Base-by-base conservation (phyloP, 2,888 invertebrate species). In the Anorthoa munda region DNA sequence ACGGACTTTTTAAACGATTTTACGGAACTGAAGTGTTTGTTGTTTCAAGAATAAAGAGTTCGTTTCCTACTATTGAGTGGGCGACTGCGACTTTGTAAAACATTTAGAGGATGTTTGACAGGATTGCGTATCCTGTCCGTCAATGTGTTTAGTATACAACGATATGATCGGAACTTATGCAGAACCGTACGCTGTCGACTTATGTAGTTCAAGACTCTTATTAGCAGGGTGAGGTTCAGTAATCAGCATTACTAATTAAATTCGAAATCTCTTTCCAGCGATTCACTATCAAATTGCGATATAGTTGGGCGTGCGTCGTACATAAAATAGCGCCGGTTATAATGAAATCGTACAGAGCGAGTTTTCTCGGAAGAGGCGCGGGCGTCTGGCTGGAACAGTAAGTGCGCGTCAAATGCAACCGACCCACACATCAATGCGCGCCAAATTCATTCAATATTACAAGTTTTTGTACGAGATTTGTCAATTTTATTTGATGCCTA, bases 351-450 rank as follows among this genome's bases (percentile, higher is more conserved):
- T 83, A 82, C 85, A 83, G 86, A 87, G 85, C 86, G 79, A 81
- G 83, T 86, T 89, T 92, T 93, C 94, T 92, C 76, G 86, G 93
- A 94, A 93, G 82, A 81, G 86, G 84, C 73, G 86, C 86, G 85
- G 83, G 86, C 87, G 90, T 89, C 89, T 88, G 89, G 85, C 88
- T 77, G 77, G 81, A 80, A 85, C 87, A 84, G 80, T 83, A 84
- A 84, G 82, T 85, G 81, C 79, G 80, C 84, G 78, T 73, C 74
- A 82, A 78, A 75, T 81, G 85, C 84, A 83, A 76, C 64, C 55
- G 50, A 78, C 73, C 66, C 75, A 79, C 71, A 84, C 72, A 63
- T n/a, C n/a, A n/a, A n/a, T 60, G 48, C 23, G n/a, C 56, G 26
- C 26, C 39, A 31, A 59, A 48, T 66, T 66, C 66, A 70, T 77